Evolutionary conservation across 2,888 invertebrate species (phyloP).

Genomic region (Unio pictorum): DNA sequence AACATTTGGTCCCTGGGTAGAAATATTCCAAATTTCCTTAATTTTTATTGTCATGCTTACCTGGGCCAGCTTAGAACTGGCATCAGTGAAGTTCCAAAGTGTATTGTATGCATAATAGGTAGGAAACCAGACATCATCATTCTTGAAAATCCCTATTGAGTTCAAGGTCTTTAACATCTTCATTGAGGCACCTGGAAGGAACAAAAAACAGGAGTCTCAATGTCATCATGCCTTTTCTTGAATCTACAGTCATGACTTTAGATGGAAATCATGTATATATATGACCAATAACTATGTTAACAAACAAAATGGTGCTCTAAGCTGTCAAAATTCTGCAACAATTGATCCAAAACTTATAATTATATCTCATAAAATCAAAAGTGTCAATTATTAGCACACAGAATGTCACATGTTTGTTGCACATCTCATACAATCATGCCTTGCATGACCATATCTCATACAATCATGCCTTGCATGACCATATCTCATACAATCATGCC

Average conservation of each 20-base stretch:
- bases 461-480: too few relatives aligned
- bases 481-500: too few relatives aligned
- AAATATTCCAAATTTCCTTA: background rate
- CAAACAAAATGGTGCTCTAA: background rate
- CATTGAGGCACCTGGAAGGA: conserved; percentile 49
- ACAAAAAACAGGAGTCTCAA: background rate
- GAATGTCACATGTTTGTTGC: too few relatives aligned
- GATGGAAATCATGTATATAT: background rate
- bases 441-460: too few relatives aligned
- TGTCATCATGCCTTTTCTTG: too few relatives aligned
- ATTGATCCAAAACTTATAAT: background rate
- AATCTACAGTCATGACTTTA: too few relatives aligned
- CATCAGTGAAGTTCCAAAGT: conserved; percentile 67
- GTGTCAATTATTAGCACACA: too few relatives aligned
- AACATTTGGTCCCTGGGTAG: too few relatives aligned
- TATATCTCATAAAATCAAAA: too few relatives aligned
- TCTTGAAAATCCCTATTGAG: conserved; percentile 67
- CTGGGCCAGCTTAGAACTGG: conserved; percentile 58
- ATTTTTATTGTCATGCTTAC: conserved; percentile 29
- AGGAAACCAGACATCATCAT: conserved; percentile 68
- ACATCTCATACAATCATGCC: too few relatives aligned
- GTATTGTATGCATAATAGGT: conserved; percentile 67
- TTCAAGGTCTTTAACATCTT: conserved; percentile 65
- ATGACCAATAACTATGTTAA: background rate
- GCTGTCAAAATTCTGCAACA: background rate